phyloP scores from a whole-genome alignment of 2,797 vertebrate genomes.

The Lepus oiostolus region DNA sequence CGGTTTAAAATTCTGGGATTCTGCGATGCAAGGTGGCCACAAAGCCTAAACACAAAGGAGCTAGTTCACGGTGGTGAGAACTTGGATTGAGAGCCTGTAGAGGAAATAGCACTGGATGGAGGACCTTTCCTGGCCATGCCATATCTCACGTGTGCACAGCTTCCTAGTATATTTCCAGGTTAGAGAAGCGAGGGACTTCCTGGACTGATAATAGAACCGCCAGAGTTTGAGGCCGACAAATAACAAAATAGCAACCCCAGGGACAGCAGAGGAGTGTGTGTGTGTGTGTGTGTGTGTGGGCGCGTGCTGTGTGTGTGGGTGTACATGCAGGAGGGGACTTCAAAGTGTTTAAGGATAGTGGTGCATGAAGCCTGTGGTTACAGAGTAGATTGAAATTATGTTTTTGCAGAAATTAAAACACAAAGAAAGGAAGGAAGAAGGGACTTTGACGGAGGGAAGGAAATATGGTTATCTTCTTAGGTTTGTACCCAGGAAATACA shows the following conservation, averaged over 20 bases:
- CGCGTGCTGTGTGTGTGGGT: too few relatives aligned
- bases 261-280: neutral
- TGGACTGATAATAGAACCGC: conserved; percentile 2
- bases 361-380: too few relatives aligned
- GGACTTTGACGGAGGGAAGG: too few relatives aligned
- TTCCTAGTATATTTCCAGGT: conserved; percentile 31
- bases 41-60: neutral
- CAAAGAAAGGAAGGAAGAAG: too few relatives aligned
- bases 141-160: neutral
- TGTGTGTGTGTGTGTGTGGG: neutral
- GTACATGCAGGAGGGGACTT: neutral
- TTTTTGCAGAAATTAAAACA: too few relatives aligned
- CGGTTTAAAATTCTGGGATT: conserved; percentile 18
- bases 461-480: too few relatives aligned
- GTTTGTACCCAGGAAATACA: too few relatives aligned
- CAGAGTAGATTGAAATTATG: too few relatives aligned
- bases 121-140: neutral
- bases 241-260: neutral
- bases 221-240: conserved; percentile 32
- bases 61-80: neutral
- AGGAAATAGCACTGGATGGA: neutral
- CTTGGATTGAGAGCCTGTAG: neutral
- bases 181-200: conserved; percentile 36
- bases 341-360: too few relatives aligned
- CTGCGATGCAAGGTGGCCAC: neutral